Evolutionary conservation across 2,797 vertebrate species (phyloP).

Genomic region (Fundulus diaphanus): DNA sequence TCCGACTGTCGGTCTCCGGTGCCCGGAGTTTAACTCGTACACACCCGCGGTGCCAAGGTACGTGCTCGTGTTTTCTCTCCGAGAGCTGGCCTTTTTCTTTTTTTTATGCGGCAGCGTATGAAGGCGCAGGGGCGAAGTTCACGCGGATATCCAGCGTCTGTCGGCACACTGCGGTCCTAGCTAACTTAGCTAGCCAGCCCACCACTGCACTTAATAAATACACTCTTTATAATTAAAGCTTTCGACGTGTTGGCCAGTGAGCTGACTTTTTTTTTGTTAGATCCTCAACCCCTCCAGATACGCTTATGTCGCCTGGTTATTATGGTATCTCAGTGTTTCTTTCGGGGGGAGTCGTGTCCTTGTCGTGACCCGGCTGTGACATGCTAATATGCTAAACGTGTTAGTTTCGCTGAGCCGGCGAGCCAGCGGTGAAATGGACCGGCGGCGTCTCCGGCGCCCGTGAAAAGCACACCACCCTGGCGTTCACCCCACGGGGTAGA

Average conservation of each 20-base stretch:
- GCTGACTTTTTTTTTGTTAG: accelerated
- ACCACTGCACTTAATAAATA: not conserved
- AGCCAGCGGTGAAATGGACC: not conserved
- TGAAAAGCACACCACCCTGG: not conserved
- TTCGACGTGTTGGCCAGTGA: not conserved
- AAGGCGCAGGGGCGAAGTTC: not conserved
- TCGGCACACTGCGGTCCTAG: conserved; percentile 22
- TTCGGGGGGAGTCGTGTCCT: conserved; percentile 58
- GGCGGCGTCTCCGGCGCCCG: not conserved
- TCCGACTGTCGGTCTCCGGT: conserved; percentile 80
- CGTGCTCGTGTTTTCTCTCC: not conserved
- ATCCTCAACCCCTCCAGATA: accelerated
- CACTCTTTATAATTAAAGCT: accelerated
- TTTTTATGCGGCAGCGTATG: not conserved
- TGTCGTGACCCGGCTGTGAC: conserved; percentile 66
- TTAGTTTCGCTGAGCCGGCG: not conserved
- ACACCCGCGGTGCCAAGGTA: conserved; percentile 75
- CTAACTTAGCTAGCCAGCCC: conserved; percentile 29
- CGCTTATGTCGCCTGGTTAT: not conserved
- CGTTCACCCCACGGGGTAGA: not conserved
- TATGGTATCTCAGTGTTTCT: not conserved
- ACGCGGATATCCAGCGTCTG: conserved; percentile 21
- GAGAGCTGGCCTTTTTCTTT: not conserved
- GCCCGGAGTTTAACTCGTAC: conserved; percentile 75
- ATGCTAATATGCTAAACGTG: conserved; percentile 29